phyloP scores from a whole-genome alignment of 1,140 invertebrate species.

The Yoshiicerus persimilis region DNA sequence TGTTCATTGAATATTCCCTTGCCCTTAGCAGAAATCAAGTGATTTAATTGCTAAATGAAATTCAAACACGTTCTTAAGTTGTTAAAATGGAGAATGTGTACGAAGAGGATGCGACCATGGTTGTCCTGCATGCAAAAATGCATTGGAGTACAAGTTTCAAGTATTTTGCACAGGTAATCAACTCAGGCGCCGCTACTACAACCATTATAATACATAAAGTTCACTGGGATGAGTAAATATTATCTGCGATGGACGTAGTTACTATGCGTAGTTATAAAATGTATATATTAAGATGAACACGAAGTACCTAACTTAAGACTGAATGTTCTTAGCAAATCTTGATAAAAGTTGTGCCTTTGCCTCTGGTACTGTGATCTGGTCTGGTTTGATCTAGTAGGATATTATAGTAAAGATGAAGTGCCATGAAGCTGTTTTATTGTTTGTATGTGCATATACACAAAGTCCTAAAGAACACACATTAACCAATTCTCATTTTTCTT shows the following conservation, averaged over 20 bases:
- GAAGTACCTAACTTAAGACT: background rate
- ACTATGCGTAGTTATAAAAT: no score
- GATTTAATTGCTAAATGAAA: slow-evolving; percentile 15
- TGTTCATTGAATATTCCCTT: background rate
- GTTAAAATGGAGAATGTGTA: background rate
- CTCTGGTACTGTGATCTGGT: background rate
- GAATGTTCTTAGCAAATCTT: background rate
- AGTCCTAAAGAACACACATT: background rate
- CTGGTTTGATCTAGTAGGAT: background rate
- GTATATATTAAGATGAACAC: background rate
- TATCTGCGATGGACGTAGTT: background rate
- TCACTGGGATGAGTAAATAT: background rate
- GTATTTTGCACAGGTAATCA: slow-evolving; percentile 9
- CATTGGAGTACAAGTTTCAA: background rate
- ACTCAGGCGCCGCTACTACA: background rate
- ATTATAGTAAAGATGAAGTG: background rate
- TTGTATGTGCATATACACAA: background rate
- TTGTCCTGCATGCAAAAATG: background rate
- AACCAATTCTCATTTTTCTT: slow-evolving; percentile 11
- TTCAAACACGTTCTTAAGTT: slow-evolving; percentile 7
- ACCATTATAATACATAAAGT: background rate
- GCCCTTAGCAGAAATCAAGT: background rate
- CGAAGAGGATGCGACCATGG: background rate
- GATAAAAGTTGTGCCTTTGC: background rate
- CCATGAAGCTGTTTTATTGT: background rate